Evolutionary conservation across 2,113 vertebrate species (phyloP).

Genomic region (Colossoma macropomum): DNA sequence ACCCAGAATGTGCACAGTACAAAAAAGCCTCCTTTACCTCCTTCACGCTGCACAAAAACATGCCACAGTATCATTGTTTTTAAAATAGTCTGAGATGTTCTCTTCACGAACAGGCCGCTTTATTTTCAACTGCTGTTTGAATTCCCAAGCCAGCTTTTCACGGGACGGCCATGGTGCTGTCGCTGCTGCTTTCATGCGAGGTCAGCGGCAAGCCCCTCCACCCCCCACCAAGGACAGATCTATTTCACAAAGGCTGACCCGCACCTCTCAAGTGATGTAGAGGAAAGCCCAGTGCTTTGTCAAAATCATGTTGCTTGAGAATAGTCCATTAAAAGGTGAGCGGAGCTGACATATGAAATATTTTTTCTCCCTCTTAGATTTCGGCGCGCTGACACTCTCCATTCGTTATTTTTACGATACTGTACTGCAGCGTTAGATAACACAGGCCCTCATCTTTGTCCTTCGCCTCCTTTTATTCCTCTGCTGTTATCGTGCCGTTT

Average conservation of each 20-base stretch:
- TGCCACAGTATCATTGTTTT: not conserved
- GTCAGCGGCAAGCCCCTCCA: slow-evolving; percentile 52
- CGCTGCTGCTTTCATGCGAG: slow-evolving; percentile 52
- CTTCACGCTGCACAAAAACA: not conserved
- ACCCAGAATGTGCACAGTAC: not conserved
- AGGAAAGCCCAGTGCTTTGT: slow-evolving; percentile 70
- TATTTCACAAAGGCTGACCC: slow-evolving; percentile 65
- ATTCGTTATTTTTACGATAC: slow-evolving; percentile 82
- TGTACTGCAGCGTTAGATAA: slow-evolving; percentile 78
- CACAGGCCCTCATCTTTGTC: slow-evolving; percentile 76
- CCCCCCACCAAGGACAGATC: slow-evolving; percentile 74
- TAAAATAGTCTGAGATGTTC: not conserved
- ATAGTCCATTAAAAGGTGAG: slow-evolving; percentile 80
- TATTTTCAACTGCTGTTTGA: not conserved
- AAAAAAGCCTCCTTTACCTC: not conserved
- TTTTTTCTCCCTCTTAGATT: slow-evolving; percentile 72
- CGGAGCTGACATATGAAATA: slow-evolving; percentile 76
- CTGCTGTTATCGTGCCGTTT: slow-evolving; percentile 58
- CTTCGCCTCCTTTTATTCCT: slow-evolving; percentile 74
- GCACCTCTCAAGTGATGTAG: slow-evolving; percentile 63
- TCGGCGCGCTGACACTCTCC: slow-evolving; percentile 73
- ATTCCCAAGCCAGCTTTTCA: slow-evolving; percentile 33
- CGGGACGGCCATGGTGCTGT: slow-evolving; percentile 32
- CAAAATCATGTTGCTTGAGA: slow-evolving; percentile 76
- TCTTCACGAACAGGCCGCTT: not conserved